These are phyloP conservation scores for Malurus leucopterus DNA, from an alignment of 2,797 vertebrate species.

Conservation along the genomic window DNA sequence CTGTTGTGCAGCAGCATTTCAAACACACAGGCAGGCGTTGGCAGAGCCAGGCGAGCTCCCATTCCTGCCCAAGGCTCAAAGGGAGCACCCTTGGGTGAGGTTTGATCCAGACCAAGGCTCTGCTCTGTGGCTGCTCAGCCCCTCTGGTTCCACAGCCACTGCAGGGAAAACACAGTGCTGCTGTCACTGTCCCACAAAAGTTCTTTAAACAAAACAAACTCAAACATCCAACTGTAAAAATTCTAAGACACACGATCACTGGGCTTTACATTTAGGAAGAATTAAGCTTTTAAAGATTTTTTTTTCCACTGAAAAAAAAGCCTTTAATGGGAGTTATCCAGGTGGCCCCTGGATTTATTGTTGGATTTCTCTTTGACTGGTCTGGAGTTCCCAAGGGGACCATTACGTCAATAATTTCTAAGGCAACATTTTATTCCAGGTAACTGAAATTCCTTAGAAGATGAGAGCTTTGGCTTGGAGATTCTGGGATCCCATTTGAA, in stretches of 20 bases:
- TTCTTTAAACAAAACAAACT: conserved; percentile 43
- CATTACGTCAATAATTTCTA: conserved; percentile 75
- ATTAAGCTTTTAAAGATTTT: conserved; percentile 72
- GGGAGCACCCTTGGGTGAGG: not conserved
- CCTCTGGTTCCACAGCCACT: not conserved
- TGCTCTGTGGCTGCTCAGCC: not conserved
- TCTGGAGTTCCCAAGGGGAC: conserved; percentile 67
- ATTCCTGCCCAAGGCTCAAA: not conserved
- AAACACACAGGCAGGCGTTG: not conserved
- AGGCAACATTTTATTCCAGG: conserved; percentile 75
- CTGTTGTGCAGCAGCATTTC: not conserved
- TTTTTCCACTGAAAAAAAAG: conserved; percentile 61
- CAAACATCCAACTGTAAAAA: conserved; percentile 38
- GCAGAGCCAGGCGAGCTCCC: not conserved
- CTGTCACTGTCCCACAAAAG: conserved; percentile 26
- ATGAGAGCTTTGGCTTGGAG: conserved; percentile 65
- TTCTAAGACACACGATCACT: conserved; percentile 48
- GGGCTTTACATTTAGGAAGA: conserved; percentile 69
- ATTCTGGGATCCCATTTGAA: conserved; percentile 61
- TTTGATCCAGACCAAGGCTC: not conserved
- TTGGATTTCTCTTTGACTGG: conserved; percentile 72
- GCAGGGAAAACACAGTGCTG: not conserved
- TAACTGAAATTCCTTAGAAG: conserved; percentile 73
- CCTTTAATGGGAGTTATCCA: conserved; percentile 68
- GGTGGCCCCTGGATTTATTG: conserved; percentile 77